These are phyloP conservation scores for Diarsia dahlii DNA, from an alignment of 2,888 invertebrate species.

Conservation along the genomic window DNA sequence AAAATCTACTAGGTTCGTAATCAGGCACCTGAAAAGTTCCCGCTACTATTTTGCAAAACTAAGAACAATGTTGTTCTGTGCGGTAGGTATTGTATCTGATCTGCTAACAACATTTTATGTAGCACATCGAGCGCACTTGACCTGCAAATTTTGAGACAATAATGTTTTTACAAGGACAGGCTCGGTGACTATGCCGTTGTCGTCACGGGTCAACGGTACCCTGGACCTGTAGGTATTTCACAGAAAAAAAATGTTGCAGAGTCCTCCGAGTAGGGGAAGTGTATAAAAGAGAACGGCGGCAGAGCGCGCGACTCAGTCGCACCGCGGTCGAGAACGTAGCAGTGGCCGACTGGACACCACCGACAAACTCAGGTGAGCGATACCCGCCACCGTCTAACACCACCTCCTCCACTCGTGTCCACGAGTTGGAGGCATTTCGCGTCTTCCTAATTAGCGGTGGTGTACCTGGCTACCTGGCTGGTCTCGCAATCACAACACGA, in stretches of 20 bases:
- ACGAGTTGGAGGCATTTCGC: conserved; percentile 49
- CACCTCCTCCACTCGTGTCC: conserved; percentile 40
- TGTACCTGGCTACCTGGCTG: conserved; percentile 59
- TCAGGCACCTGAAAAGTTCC: conserved; percentile 3
- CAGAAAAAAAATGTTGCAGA: conserved; percentile 74
- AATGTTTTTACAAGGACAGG: conserved; percentile 70
- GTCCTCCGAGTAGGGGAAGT: conserved; percentile 82
- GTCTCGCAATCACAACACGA: conserved; percentile 67
- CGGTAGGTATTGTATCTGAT: background rate
- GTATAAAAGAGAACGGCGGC: conserved; percentile 85
- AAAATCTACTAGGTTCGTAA: background rate
- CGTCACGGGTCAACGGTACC: conserved; percentile 78
- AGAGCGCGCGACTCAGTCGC: conserved; percentile 85
- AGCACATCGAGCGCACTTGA: conserved; percentile 65
- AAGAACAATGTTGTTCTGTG: conserved; percentile 12
- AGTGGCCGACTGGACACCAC: conserved; percentile 70
- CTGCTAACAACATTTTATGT: conserved; percentile 26
- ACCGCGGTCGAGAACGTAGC: conserved; percentile 77
- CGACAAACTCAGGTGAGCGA: conserved; percentile 74
- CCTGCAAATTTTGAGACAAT: conserved; percentile 66
- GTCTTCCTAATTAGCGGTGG: conserved; percentile 67
- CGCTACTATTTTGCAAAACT: conserved; percentile 3
- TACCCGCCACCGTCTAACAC: conserved; percentile 54
- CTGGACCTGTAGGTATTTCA: conserved; percentile 74
- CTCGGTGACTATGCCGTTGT: conserved; percentile 55